phyloP scores from a whole-genome alignment of 2,113 vertebrate species.

The Crotalus tigris region DNA sequence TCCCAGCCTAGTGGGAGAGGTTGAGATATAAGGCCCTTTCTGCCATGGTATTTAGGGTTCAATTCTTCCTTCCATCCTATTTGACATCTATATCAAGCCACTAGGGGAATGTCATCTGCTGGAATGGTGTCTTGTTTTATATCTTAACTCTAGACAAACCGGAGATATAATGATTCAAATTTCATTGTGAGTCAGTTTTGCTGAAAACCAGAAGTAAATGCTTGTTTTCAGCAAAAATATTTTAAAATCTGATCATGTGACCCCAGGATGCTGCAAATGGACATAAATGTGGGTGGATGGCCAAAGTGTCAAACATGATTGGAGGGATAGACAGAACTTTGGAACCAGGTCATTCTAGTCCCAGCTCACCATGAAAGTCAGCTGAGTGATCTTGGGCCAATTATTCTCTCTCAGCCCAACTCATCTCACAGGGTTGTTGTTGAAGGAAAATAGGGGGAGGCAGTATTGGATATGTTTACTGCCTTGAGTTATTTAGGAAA shows the following conservation, averaged over 20 bases:
- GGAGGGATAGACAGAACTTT: background rate
- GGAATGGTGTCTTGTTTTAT: background rate
- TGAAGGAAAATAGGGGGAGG: background rate
- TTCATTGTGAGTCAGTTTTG: background rate
- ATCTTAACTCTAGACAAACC: background rate
- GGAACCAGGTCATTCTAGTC: background rate
- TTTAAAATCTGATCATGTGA: background rate
- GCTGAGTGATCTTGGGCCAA: background rate
- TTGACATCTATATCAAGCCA: background rate
- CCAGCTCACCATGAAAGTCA: background rate
- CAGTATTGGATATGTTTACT: background rate
- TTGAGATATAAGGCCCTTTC: background rate
- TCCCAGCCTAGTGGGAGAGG: background rate
- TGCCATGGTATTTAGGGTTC: background rate
- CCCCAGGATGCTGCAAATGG: background rate
- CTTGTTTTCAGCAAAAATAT: background rate
- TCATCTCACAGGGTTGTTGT: background rate
- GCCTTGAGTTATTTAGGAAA: background rate
- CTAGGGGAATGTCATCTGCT: background rate
- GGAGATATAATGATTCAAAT: background rate
- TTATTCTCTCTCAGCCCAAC: background rate
- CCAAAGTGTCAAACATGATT: background rate
- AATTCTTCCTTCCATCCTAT: background rate
- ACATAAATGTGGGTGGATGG: background rate
- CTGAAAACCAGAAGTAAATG: background rate